Conservation (phyloP, 2,888 invertebrate genomes). For the Cancer borealis region DNA sequence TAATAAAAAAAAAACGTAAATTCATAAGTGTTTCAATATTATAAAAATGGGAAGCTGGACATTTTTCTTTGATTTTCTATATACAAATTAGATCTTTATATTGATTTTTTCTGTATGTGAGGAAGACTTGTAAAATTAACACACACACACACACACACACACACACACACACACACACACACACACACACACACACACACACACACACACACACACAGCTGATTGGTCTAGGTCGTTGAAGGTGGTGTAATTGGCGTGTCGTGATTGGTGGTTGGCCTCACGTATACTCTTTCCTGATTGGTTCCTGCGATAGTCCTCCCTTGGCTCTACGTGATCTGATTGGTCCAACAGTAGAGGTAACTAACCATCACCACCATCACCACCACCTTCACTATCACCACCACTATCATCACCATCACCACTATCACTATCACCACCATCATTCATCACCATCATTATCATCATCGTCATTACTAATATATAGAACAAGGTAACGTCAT, state of each 20-base stretch:
- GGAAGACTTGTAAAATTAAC: background rate
- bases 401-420: background rate
- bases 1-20: no score
- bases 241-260: background rate
- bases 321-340: background rate
- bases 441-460: no score
- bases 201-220: background rate
- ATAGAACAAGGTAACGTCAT: no score
- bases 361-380: background rate
- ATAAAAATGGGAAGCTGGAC: background rate
- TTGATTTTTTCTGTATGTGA: background rate
- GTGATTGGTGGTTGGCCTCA: slow-evolving; percentile 9
- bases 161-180: slow-evolving; percentile 20
- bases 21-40: no score
- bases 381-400: background rate
- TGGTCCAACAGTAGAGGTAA: background rate
- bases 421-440: background rate
- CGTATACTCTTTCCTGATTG: background rate
- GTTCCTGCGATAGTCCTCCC: background rate
- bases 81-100: background rate
- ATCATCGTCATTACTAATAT: no score
- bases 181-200: slow-evolving; percentile 20
- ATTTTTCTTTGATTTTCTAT: background rate
- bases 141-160: slow-evolving; percentile 28
- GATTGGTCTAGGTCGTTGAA: background rate